These are phyloP conservation scores for Radopholus similis DNA, from an alignment of 1,140 invertebrate species.

Conservation along the genomic window DNA sequence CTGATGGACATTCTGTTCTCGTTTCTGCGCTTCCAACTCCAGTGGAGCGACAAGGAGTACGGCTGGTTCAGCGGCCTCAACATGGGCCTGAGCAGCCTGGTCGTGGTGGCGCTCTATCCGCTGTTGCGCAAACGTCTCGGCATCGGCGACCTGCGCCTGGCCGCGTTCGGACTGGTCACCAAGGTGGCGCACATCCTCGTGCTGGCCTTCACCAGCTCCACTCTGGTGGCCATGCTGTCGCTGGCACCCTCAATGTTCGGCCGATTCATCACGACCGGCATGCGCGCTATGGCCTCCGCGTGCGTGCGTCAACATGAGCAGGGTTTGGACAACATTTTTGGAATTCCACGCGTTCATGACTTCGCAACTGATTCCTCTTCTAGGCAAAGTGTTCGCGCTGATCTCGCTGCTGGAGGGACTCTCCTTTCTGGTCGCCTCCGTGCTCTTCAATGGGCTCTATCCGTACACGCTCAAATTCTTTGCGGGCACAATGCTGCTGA, in stretches of 20 bases:
- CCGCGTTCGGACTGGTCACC: slow-evolving; percentile 35
- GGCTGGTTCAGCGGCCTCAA: slow-evolving; percentile 38
- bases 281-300: slow-evolving; percentile 39
- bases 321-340: slow-evolving; percentile 24
- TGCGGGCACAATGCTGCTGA: slow-evolving; percentile 45
- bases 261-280: slow-evolving; percentile 49
- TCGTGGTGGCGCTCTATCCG: slow-evolving; percentile 37
- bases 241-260: slow-evolving; percentile 33
- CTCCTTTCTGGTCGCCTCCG: slow-evolving; percentile 45
- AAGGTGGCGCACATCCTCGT: slow-evolving; percentile 46
- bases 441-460: slow-evolving; percentile 54
- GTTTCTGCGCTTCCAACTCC: slow-evolving; percentile 39
- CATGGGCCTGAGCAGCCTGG: slow-evolving; percentile 32
- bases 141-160: slow-evolving; percentile 34
- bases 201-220: slow-evolving; percentile 34
- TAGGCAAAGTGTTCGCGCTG: slow-evolving; percentile 45
- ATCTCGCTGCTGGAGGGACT: slow-evolving; percentile 47
- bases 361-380: not conserved
- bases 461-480: slow-evolving; percentile 49
- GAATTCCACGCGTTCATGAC: not conserved
- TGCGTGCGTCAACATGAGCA: slow-evolving; percentile 46
- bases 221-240: slow-evolving; percentile 32
- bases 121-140: slow-evolving; percentile 27
- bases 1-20: slow-evolving; percentile 46
- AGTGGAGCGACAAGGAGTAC: slow-evolving; percentile 44